Evolutionary conservation across 2,888 invertebrate genomes (phyloP).

Genomic region (Agriopis aurantiaria): DNA sequence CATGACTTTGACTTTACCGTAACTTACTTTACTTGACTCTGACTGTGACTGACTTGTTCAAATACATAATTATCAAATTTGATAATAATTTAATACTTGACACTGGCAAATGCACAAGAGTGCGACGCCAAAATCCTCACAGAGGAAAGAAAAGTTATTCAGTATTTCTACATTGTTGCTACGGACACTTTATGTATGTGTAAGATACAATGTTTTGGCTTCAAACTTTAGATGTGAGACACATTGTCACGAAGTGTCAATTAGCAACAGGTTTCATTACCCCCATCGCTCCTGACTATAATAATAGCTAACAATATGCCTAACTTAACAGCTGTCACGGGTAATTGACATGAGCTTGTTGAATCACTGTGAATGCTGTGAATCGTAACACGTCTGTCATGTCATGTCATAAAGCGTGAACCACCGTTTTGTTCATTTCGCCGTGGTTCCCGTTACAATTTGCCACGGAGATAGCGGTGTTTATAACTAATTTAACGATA

Average conservation of each 20-base stretch:
- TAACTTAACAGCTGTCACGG: constrained; percentile 10
- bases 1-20: too few relatives aligned
- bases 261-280: constrained; percentile 6
- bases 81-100: too few relatives aligned
- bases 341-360: constrained; percentile 22
- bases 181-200: too few relatives aligned
- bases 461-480: constrained; percentile 34
- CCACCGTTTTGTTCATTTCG: constrained; percentile 43
- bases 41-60: too few relatives aligned
- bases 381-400: constrained; percentile 25
- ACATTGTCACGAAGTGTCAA: not conserved
- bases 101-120: too few relatives aligned
- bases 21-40: too few relatives aligned
- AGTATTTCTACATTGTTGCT: too few relatives aligned
- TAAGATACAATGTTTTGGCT: not conserved
- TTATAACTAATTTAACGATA: constrained; percentile 23
- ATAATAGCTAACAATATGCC: not conserved
- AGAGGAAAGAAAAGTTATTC: too few relatives aligned
- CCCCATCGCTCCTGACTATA: not conserved
- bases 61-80: too few relatives aligned
- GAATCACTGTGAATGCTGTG: constrained; percentile 15
- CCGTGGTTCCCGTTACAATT: constrained; percentile 40
- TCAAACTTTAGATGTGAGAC: not conserved
- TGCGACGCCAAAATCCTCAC: too few relatives aligned
- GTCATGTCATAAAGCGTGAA: constrained; percentile 39